A percentile compares a stretch with the other conserved stretches of the same genome.
phyloP scores from a whole-genome alignment of 1,140 invertebrate genomes.

The Anthonomus grandis region DNA sequence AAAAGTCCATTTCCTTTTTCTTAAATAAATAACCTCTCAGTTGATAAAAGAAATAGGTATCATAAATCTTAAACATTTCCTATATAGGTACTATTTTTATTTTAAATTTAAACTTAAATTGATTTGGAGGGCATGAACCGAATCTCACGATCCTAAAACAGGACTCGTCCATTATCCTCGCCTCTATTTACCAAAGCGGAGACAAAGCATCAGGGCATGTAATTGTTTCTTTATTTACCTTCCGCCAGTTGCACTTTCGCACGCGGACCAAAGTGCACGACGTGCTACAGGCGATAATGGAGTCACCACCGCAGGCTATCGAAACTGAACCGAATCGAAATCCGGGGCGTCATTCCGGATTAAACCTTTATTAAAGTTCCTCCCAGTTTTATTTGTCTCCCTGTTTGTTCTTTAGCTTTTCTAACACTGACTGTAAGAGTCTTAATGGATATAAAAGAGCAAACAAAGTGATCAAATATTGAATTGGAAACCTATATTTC shows the following conservation, averaged over 20 bases:
- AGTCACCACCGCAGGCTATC: constrained; percentile 18
- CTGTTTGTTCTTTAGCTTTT: constrained; percentile 8
- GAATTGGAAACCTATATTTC: too few relatives aligned
- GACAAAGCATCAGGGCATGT: constrained; percentile 31
- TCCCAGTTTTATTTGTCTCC: constrained; percentile 2
- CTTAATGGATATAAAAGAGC: too few relatives aligned
- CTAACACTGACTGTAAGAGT: too few relatives aligned
- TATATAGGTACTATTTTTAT: too few relatives aligned
- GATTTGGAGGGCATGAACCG: too few relatives aligned
- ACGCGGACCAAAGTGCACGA: constrained; percentile 26
- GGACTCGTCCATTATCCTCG: constrained; percentile 30
- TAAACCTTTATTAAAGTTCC: constrained; percentile 24
- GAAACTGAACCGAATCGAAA: constrained; percentile 14
- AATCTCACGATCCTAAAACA: constrained; percentile 14
- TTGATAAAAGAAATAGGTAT: too few relatives aligned
- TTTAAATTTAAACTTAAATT: too few relatives aligned
- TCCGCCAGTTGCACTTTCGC: constrained; percentile 37
- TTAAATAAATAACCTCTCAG: too few relatives aligned
- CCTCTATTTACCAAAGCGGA: constrained; percentile 32
- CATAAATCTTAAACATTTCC: too few relatives aligned
- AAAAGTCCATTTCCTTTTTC: too few relatives aligned
- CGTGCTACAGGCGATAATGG: constrained; percentile 18
- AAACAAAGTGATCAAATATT: too few relatives aligned
- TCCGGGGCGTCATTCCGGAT: constrained; percentile 16
- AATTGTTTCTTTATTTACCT: constrained; percentile 39